Evolutionary conservation across 1,140 invertebrate species (phyloP).

Genomic region (Manduca sexta): DNA sequence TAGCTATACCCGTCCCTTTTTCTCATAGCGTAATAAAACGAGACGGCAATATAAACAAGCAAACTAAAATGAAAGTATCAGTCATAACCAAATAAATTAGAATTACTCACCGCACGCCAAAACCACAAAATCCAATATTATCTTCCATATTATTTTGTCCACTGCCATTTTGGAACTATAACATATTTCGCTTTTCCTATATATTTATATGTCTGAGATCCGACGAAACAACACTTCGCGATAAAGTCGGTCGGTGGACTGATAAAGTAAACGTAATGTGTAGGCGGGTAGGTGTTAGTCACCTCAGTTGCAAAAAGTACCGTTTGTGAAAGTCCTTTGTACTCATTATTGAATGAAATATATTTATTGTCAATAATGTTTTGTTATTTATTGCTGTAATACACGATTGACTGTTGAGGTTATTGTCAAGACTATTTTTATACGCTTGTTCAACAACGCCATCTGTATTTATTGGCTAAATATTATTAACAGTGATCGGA

Average conservation of each 20-base stretch:
- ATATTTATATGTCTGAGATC: not conserved
- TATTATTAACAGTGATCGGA: too few species aligned
- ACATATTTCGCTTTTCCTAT: constrained; percentile 4
- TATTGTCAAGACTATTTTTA: not conserved
- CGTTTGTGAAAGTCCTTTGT: constrained; percentile 7
- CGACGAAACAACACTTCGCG: constrained; percentile 10
- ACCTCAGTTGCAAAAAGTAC: constrained; percentile 17
- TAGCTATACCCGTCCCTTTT: not conserved
- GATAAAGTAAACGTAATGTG: constrained; percentile 31
- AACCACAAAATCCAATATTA: constrained; percentile 45
- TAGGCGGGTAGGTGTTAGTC: constrained; percentile 28
- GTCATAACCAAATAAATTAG: constrained; percentile 1
- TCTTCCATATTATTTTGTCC: constrained; percentile 49
- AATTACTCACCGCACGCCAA: constrained; percentile 45
- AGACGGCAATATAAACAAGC: constrained; percentile 3
- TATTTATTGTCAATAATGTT: too few species aligned
- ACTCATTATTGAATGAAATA: too few species aligned
- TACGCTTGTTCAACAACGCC: not conserved
- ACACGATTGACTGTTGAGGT: not conserved
- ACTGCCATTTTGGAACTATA: constrained; percentile 30
- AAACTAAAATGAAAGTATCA: not conserved
- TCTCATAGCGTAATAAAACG: not conserved
- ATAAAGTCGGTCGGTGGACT: constrained; percentile 18
- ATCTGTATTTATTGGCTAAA: not conserved
- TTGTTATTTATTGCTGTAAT: not conserved